Evolutionary conservation across 2,113 vertebrate genomes (phyloP), one percentile per base, ranked within the genome.

Genomic region (Lophotis ruficrista): DNA sequence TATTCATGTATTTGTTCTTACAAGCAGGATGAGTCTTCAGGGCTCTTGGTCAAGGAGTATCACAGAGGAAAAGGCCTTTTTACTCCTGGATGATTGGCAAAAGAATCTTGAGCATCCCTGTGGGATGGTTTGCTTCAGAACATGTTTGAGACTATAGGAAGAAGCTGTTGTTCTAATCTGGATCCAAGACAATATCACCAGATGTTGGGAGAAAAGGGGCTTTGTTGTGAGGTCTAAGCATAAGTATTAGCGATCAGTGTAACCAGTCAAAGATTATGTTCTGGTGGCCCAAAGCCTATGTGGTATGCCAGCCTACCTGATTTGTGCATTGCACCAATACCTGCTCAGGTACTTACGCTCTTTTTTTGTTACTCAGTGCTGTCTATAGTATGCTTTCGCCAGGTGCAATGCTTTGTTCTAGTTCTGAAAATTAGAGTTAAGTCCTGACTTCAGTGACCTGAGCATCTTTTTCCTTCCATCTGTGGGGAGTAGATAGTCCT

Each of bases 281-380:
- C 17, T 50, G 3, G 28, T 73, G 14, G 14, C 33, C 12, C 2
- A 51, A 87, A 72, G 27, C 18, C 37, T 50, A 7, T 47, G 19
- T 58, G 41, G 27, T 38, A 2, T 43, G 6, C 19, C 19, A 79
- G 3, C 12, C 35, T 45, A 0, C 57, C 14, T 23, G 43, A 33
- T 51, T 60, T 6, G 6, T 65, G 19, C 28, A 6, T 75, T 75
- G 38, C 6, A 28, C 25, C 22, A 13, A 3, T 48, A 75, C 30
- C 41, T 2, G 2, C 60, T 87, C 11, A 31, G 28, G 5, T 79
- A 7, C 22, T 57, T 81, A 6, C 0, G 2, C 30, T 43, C 7
- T 31, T 37, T 48, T 37, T 51, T 69, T 21, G 4, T 58, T 10
- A 31, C 9, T 25, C 1, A 0, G 0, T 62, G 6, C 51, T 56